Evolutionary conservation across 2,888 invertebrate genomes (phyloP).

Genomic region (Nymphalis c-album): DNA sequence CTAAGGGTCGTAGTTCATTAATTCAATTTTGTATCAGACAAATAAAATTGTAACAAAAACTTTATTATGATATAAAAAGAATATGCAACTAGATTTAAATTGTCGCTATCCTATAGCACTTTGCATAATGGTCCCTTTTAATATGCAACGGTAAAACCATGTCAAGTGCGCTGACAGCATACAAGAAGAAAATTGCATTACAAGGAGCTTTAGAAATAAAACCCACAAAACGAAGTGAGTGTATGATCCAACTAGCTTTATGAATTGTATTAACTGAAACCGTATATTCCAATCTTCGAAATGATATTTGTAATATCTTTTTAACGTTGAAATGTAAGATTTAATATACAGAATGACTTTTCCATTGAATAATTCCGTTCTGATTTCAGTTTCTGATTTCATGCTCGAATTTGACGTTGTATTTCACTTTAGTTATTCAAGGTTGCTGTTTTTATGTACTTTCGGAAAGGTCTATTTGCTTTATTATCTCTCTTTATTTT

Average conservation of each 20-base stretch:
- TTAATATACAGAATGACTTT: constrained; percentile 32
- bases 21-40: not conserved
- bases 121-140: constrained; percentile 35
- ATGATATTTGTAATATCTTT: constrained; percentile 33
- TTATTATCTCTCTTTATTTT: not conserved
- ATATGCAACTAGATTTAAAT: constrained; percentile 26
- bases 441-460: not conserved
- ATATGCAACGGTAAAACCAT: constrained; percentile 46
- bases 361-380: constrained; percentile 24
- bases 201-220: constrained; percentile 41
- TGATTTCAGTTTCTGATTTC: constrained; percentile 9
- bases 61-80: constrained; percentile 23
- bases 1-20: not conserved
- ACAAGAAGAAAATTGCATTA: constrained; percentile 51
- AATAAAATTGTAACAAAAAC: constrained; percentile 20
- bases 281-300: constrained; percentile 26
- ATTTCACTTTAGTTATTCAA: constrained; percentile 5
- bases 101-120: constrained; percentile 32
- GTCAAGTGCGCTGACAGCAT: constrained; percentile 49
- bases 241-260: constrained; percentile 46
- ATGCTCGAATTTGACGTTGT: constrained; percentile 17
- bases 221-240: constrained; percentile 46
- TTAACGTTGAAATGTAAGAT: constrained; percentile 30
- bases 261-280: constrained; percentile 36
- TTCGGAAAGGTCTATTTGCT: not conserved